phyloP scores from a whole-genome alignment of 2,113 vertebrate genomes.

The Camelus bactrianus region DNA sequence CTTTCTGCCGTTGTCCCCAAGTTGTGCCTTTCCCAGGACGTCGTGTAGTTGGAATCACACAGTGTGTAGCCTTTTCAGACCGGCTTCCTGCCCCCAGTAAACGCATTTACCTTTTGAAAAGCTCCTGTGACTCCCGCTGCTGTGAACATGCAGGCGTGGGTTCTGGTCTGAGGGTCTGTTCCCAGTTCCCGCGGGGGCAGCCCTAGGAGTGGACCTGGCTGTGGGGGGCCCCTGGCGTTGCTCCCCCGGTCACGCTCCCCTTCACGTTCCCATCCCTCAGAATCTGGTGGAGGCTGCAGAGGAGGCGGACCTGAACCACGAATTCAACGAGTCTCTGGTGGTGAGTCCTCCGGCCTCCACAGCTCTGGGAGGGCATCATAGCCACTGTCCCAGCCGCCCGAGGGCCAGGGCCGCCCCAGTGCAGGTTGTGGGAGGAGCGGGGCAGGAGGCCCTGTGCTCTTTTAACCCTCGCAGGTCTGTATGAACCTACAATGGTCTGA shows the following conservation, averaged over 20 bases:
- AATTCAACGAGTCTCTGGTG: slow-evolving; percentile 94
- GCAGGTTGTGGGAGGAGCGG: too few species aligned
- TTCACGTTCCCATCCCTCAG: slow-evolving; percentile 83
- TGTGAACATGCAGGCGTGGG: too few species aligned
- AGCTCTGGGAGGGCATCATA: too few species aligned
- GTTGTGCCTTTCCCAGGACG: neutral
- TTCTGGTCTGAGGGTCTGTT: neutral
- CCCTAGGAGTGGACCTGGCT: too few species aligned
- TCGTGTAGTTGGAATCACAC: neutral
- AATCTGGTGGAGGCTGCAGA: slow-evolving; percentile 95
- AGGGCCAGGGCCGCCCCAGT: neutral
- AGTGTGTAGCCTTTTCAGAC: neutral
- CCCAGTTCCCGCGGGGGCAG: neutral
- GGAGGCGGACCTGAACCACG: slow-evolving; percentile 95
- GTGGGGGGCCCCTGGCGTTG: neutral
- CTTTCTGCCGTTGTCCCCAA: neutral
- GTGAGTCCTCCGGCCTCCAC: slow-evolving; percentile 83
- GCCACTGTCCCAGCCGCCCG: neutral
- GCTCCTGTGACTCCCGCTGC: too few species aligned
- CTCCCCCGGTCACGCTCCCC: neutral
- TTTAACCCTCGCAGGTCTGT: neutral
- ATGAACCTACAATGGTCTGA: neutral
- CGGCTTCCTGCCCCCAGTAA: too few species aligned
- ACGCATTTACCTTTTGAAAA: neutral
- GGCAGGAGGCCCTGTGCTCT: too few species aligned